Evolutionary conservation across 2,113 vertebrate genomes (phyloP).

Genomic region (Ageneiosus marmoratus): DNA sequence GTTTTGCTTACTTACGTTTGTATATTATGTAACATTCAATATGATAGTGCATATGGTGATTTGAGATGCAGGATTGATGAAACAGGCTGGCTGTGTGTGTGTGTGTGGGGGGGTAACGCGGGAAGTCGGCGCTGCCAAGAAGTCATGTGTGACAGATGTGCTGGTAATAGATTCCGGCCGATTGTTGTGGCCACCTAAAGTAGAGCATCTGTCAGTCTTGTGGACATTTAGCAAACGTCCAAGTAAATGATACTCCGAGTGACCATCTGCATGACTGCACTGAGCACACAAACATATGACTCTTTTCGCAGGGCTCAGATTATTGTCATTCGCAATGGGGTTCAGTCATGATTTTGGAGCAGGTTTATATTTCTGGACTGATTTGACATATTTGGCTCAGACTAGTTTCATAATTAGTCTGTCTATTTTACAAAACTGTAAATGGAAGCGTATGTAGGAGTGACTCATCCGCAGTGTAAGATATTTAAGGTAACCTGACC

Average conservation of each 20-base stretch:
- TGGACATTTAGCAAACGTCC: slow-evolving; percentile 72
- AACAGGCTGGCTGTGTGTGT: background rate
- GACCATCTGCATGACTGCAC: slow-evolving; percentile 51
- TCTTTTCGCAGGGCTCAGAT: slow-evolving; percentile 36
- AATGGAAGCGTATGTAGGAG: background rate
- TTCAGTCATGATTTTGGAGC: background rate
- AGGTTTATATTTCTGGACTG: background rate
- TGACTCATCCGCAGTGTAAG: background rate
- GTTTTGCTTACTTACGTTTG: background rate
- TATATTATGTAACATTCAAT: slow-evolving; percentile 21
- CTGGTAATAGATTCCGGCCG: slow-evolving; percentile 82
- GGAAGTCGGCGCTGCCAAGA: slow-evolving; percentile 73
- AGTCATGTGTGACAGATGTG: slow-evolving; percentile 84
- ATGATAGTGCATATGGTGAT: background rate
- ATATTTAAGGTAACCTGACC: background rate
- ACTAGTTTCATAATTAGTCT: background rate
- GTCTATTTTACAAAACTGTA: background rate
- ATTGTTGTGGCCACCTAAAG: slow-evolving; percentile 82
- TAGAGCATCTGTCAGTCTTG: slow-evolving; percentile 83
- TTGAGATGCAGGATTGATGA: slow-evolving; percentile 24
- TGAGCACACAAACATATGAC: slow-evolving; percentile 44
- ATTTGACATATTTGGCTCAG: slow-evolving; percentile 21
- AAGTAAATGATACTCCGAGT: slow-evolving; percentile 63
- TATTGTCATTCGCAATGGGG: slow-evolving; percentile 21
- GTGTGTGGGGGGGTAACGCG: slow-evolving; percentile 14